Base-by-base conservation (phyloP, 2,888 invertebrate species). In the Peribatodes rhomboidaria region DNA sequence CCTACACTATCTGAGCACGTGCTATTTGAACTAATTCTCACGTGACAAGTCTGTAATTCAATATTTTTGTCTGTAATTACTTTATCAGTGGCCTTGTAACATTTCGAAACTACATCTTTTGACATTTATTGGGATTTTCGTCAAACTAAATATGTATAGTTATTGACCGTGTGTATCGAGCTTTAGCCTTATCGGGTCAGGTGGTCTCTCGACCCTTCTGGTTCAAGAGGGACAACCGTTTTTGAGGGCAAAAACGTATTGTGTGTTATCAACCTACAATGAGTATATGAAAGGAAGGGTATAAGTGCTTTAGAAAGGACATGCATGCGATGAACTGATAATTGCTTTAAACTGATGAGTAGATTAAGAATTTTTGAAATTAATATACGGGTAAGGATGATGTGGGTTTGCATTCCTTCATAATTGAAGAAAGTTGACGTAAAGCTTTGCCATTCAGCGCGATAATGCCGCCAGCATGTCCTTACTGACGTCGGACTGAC, bases 181-280 rank as follows among this genome's bases (percentile, higher is more conserved):
- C 73, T 67, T 72, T 55, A 73, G 68, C 65, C 68, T 75, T 77
- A 78, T 76, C 76, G 68, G 77, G 77, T 79, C 80, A 84, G 84
- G 83, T 85, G 83, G 82, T 79, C 80, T 77, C 69, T 77, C 69
- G 71, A 71, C 73, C 70, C 70, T 71, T 73, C 71, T 72, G 72
- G 71, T 72, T 75, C 69, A 79, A 79, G 81, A 79, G 78, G 79
- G 83, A 79, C 78, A 78, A 75, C 75, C 71, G 69, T 75, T 79
- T 75, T 76, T 69, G 68, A 75, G 72, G 59, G 67, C 67, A 61
- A 59, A 67, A 69, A 53, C 44, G 66, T 67, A 69, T 72, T 71
- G 71, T 72, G 39, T 55, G 66, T 61, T 72, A 72, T 72, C 66
- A 63, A 61, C 56, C 53, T 50, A 65, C 66, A 68, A 68, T 68